These are phyloP conservation scores for Prochilodus magdalenae DNA, from an alignment of 2,113 vertebrate species.

Conservation along the genomic window DNA sequence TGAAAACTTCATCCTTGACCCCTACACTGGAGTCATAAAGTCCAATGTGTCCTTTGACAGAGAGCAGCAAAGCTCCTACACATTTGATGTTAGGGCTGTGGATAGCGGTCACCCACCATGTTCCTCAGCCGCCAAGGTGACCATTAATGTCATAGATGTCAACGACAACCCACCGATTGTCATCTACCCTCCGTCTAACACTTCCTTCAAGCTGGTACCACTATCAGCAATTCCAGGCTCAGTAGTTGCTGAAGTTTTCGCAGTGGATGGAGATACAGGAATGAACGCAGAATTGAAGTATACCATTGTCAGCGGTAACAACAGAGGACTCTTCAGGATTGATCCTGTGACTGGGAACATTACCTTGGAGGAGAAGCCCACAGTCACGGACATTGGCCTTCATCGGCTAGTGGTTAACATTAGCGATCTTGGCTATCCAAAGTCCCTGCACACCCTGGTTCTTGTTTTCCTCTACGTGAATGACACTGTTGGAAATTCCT, in stretches of 20 bases:
- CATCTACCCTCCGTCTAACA: slow-evolving; percentile 95
- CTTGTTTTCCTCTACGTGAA: slow-evolving; percentile 97
- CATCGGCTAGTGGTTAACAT: slow-evolving; percentile 98
- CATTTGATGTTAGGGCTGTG: slow-evolving; percentile 94
- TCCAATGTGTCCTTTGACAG: slow-evolving; percentile 98
- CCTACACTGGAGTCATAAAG: slow-evolving; percentile 95
- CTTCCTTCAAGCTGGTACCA: slow-evolving; percentile 96
- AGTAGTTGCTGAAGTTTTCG: slow-evolving; percentile 95
- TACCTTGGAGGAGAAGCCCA: slow-evolving; percentile 94
- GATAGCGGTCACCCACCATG: slow-evolving; percentile 92
- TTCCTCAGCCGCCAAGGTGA: slow-evolving; percentile 96
- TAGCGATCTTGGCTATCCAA: slow-evolving; percentile 96
- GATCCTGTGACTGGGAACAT: slow-evolving; percentile 98
- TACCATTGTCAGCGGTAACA: slow-evolving; percentile 94
- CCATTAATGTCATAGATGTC: slow-evolving; percentile 98
- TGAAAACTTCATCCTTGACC: slow-evolving; percentile 97
- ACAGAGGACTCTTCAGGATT: slow-evolving; percentile 94
- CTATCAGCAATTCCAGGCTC: slow-evolving; percentile 97
- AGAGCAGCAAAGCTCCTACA: slow-evolving; percentile 97
- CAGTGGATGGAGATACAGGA: slow-evolving; percentile 95
- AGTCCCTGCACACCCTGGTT: slow-evolving; percentile 94
- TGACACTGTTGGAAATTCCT: slow-evolving; percentile 93
- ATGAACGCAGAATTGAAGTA: slow-evolving; percentile 99
- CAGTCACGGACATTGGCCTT: slow-evolving; percentile 86
- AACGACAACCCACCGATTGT: slow-evolving; percentile 97